Evolutionary conservation across 2,888 invertebrate genomes (phyloP), one percentile per base, ranked within the genome.

Genomic region (Morpho helenor): DNA sequence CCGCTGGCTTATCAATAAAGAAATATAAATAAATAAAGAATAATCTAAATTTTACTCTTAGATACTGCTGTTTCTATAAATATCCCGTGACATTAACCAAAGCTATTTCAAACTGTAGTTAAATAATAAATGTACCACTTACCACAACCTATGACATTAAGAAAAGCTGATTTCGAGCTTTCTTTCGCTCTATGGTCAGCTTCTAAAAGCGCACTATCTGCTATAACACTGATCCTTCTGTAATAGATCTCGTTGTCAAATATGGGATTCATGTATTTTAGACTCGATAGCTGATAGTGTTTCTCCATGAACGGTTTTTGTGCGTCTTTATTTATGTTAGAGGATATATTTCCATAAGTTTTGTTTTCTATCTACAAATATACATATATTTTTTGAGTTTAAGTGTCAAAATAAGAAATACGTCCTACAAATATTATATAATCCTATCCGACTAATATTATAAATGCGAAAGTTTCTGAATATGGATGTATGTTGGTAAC

Each of bases 141-240:
- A 69, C 94, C 94, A 45, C 93, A 91, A 9, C 94, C 94, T 10
- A 94, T 92, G 4, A 94, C 87, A 72, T 94, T 93, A 1, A 94
- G 66, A 68, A 89, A 94, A 0, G 92, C 93, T 8, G 76, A 79
- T 40, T 87, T 91, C 31, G 80, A 82, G 9, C 75, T 80, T 0
- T 77, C 77, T 39, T 75, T 74, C 0, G 92, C 93, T 16, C 93
- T 78, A 0, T 82, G 78, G 60, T 93, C 90, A 0, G 93, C 92
- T 62, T 94, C 94, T 49, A 93, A 66, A 7, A 94, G 76, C 53
- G 93, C 76, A 42, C 91, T 88, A 65, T 94, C 94, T 41, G 93
- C 89, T 0, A 91, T 76, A n/a, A 93, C 79, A 16, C 83, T 74
- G 45, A 92, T 74, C 49, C 93, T 79, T 63, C 82, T 82, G 63